phyloP scores from a whole-genome alignment of 1,140 invertebrate genomes.

The Rhyacophila brunnea region DNA sequence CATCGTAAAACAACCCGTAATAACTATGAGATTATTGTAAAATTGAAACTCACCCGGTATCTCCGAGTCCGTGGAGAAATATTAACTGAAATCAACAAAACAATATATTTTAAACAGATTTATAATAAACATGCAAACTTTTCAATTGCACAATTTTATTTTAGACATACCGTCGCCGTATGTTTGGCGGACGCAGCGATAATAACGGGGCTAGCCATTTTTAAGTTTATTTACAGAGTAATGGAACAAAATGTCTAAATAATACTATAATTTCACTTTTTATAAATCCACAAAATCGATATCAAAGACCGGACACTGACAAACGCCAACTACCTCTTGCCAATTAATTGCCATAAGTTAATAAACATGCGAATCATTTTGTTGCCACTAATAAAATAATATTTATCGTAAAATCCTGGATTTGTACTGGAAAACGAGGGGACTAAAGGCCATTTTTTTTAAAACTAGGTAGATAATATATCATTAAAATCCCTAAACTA shows the following conservation, averaged over 20 bases:
- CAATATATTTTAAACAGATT: slow-evolving; percentile 12
- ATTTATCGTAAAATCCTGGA: too few relatives aligned
- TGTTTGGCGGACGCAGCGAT: slow-evolving; percentile 74
- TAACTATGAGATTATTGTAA: too few relatives aligned
- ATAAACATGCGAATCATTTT: too few relatives aligned
- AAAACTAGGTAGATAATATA: too few relatives aligned
- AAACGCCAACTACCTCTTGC: slow-evolving; percentile 15
- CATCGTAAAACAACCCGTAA: too few relatives aligned
- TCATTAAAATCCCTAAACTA: too few relatives aligned
- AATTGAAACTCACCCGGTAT: slow-evolving; percentile 60
- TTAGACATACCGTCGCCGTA: slow-evolving; percentile 67
- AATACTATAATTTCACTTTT: slow-evolving; percentile 21
- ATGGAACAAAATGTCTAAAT: not conserved
- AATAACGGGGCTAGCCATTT: slow-evolving; percentile 63
- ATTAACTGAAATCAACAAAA: slow-evolving; percentile 61
- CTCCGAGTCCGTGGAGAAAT: slow-evolving; percentile 67
- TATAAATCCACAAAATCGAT: slow-evolving; percentile 22
- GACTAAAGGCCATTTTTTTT: too few relatives aligned
- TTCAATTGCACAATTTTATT: not conserved
- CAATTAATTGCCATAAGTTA: too few relatives aligned
- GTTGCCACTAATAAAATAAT: too few relatives aligned
- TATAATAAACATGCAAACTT: not conserved
- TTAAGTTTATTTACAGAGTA: not conserved
- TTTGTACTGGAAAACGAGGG: too few relatives aligned
- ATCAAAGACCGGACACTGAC: slow-evolving; percentile 21